These are phyloP conservation scores for Ommatoiulus sabulosus DNA, from an alignment of 2,888 invertebrate species.

Conservation along the genomic window DNA sequence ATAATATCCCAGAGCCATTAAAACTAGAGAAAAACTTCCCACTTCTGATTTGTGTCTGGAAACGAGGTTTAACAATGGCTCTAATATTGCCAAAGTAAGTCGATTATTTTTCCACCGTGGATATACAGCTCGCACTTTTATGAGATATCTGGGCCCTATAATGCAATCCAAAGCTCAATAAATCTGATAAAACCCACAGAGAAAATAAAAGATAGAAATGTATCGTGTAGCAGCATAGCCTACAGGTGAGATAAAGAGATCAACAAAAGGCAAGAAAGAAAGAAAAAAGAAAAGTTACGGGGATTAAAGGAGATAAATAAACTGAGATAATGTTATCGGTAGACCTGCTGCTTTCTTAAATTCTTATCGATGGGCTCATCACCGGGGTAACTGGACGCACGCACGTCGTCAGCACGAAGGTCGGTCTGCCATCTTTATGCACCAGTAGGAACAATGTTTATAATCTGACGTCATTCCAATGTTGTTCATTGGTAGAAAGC, in stretches of 20 bases:
- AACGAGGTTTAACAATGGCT: neutral
- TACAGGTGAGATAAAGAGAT: constrained; percentile 39
- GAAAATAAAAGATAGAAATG: constrained; percentile 21
- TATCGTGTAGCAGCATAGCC: neutral
- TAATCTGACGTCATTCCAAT: no score
- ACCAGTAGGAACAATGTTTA: no score
- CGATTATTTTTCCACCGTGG: constrained; percentile 23
- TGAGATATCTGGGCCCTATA: constrained; percentile 1
- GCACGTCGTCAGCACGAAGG: no score
- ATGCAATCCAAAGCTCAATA: constrained; percentile 15
- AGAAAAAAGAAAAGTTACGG: neutral
- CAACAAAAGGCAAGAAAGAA: neutral
- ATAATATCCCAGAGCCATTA: neutral
- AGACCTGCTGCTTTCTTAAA: neutral
- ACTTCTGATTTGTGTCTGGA: neutral
- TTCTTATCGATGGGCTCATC: neutral
- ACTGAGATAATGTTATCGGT: neutral
- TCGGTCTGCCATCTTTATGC: no score
- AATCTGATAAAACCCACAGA: constrained; percentile 13
- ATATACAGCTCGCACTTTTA: neutral
- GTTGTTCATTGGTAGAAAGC: no score
- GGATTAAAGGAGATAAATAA: constrained; percentile 15
- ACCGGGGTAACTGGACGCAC: no score
- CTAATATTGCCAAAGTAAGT: neutral
- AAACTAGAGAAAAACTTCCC: neutral